These are phyloP conservation scores for Abramis brama DNA, from an alignment of 2,113 vertebrate genomes.

Conservation along the genomic window DNA sequence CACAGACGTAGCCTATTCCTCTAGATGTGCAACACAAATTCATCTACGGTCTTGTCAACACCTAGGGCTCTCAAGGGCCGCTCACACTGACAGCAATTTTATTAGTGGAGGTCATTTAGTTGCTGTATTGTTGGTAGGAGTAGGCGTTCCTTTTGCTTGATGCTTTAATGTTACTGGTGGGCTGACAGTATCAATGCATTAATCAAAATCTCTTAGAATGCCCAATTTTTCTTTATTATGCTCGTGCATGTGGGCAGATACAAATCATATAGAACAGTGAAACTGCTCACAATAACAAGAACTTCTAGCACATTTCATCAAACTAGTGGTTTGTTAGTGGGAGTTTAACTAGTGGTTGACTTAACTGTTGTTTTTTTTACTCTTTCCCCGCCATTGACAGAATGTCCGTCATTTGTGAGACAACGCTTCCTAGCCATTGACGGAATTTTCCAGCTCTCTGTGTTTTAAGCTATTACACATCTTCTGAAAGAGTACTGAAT, in stretches of 20 bases:
- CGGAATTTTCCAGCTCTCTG: too few species aligned
- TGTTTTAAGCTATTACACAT: too few species aligned
- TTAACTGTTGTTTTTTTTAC: background rate
- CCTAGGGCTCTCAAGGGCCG: background rate
- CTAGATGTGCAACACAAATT: background rate
- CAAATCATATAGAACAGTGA: background rate
- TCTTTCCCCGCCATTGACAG: too few species aligned
- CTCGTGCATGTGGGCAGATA: background rate
- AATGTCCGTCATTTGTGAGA: too few species aligned
- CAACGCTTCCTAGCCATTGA: too few species aligned
- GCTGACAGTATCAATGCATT: background rate
- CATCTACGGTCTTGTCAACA: background rate
- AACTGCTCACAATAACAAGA: background rate
- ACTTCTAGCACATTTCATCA: background rate
- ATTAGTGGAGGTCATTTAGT: background rate
- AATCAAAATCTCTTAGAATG: conserved; percentile 1
- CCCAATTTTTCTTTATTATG: background rate
- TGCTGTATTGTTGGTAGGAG: background rate
- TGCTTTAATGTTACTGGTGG: background rate
- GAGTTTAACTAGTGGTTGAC: background rate
- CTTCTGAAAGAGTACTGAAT: too few species aligned
- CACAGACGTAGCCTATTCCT: background rate
- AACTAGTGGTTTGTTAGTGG: background rate
- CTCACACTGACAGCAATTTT: background rate
- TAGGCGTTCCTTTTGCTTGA: background rate